Percentiles rank a stretch among this genome's conserved stretches.
Evolutionary conservation across 2,113 vertebrate species (phyloP).

Genomic region (Psittacara wagleri): DNA sequence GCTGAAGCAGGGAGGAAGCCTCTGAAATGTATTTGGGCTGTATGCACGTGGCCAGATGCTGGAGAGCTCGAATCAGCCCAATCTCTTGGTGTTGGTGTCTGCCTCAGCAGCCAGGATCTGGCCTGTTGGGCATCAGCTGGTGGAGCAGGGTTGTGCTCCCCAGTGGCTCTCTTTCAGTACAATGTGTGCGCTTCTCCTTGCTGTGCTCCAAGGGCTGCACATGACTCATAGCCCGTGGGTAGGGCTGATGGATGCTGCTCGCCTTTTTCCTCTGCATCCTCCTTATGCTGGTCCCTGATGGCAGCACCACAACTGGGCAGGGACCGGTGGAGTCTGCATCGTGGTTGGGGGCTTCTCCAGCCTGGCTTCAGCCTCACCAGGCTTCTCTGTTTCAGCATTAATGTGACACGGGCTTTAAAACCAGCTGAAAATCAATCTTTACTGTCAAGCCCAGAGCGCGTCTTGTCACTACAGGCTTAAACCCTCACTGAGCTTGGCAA

Average conservation of each 20-base stretch:
- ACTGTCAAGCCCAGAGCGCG: neutral
- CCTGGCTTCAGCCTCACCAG: neutral
- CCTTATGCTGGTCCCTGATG: neutral
- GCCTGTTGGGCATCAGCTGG: neutral
- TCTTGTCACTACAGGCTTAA: slow-evolving; percentile 54
- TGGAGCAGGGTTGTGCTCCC: neutral
- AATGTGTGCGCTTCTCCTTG: neutral
- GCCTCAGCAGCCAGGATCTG: neutral
- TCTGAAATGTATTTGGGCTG: neutral
- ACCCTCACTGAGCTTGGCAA: slow-evolving; percentile 35
- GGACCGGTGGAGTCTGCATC: accelerated
- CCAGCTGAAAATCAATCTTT: slow-evolving; percentile 12
- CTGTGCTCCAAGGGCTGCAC: neutral
- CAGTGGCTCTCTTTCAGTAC: neutral
- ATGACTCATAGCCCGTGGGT: neutral
- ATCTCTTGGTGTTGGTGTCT: neutral
- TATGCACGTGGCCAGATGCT: neutral
- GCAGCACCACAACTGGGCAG: accelerated
- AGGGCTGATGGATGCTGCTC: neutral
- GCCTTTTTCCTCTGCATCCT: neutral
- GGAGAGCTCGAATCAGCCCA: neutral
- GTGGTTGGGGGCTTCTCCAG: neutral
- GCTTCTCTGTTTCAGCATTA: neutral
- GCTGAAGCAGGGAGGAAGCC: neutral
- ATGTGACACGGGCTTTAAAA: neutral